These are phyloP conservation scores for Hiodon tergisus DNA, from an alignment of 2,113 vertebrate genomes.

Conservation along the genomic window DNA sequence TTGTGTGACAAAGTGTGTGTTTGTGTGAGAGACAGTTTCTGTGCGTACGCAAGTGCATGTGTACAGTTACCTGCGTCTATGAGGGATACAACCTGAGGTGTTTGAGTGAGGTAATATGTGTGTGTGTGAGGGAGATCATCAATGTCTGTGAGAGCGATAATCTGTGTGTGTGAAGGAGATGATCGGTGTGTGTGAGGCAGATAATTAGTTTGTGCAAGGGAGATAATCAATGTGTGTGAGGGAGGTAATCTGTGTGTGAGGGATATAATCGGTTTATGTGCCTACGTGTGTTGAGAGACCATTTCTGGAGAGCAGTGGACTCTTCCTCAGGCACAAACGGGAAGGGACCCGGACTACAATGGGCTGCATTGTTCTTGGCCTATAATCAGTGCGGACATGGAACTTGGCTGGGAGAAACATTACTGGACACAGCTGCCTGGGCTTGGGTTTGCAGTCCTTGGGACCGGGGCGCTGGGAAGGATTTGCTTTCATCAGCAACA, in stretches of 20 bases:
- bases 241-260: neutral
- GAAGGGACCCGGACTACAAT: constrained; percentile 54
- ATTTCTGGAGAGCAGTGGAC: neutral
- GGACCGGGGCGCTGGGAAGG: constrained; percentile 29
- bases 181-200: neutral
- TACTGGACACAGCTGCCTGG: constrained; percentile 62
- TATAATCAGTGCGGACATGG: constrained; percentile 66
- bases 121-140: no score
- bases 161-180: neutral
- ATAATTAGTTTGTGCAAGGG: neutral
- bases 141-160: constrained; percentile 14
- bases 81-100: no score
- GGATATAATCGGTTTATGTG: neutral
- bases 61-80: neutral
- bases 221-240: constrained; percentile 7
- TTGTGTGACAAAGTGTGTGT: neutral
- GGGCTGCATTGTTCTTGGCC: constrained; percentile 59
- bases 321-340: constrained; percentile 18
- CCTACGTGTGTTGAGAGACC: constrained; percentile 20
- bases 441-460: constrained; percentile 51
- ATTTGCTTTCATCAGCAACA: constrained; percentile 44
- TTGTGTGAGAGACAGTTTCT: neutral
- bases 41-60: neutral
- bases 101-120: no score
- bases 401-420: constrained; percentile 59